Base-by-base conservation (phyloP, 2,888 invertebrate species). In the Stenichneumon culpator region DNA sequence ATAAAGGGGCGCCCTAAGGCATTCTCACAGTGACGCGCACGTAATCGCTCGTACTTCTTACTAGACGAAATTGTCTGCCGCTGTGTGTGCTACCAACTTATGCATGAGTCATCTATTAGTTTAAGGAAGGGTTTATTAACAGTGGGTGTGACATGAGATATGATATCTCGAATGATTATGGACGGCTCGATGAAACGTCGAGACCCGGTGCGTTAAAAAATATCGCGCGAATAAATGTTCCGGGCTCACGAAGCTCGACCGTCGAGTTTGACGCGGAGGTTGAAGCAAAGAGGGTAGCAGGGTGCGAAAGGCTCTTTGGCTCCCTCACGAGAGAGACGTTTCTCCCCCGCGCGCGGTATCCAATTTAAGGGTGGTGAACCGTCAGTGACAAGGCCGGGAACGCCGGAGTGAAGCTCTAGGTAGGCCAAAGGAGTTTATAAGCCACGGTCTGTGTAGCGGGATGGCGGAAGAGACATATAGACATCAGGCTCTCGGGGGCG, bases 361-460 rank as follows among this genome's bases (percentile, higher is more conserved):
- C 80, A 84, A 80, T 84, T 84, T 81, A 81, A 36, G 68, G 72
- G 54, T 83, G 67, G 74, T 67, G 79, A n/a, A 70, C 50, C 28
- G 60, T 75, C 74, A 50, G 44, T 67, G 82, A 85, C 85, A 77
- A 72, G 75, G 75, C 75, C 79, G 72, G 63, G 32, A 2, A n/a
- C 67, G 70, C 39, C 78, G 63, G 50, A 57, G 69, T 25, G 57
- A 36, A n/a, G 32, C 32, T 16, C 28, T 52, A 47, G 44, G 70
- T 50, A 52, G 72, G 25, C 39, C 44, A 67, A 47, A 78, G 57
- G 72, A 72, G 57, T 78, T 78, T 65, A 82, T 67, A 47, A 52
- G 70, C 47, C 36, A 22, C 39, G 39, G 39, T 60, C 22, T 60
- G 60, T 6, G 32, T 63, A n/a, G n/a, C 28, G 6, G 63, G 16